These are phyloP conservation scores for Callospermophilus lateralis DNA, from an alignment of 2,113 vertebrate genomes.

Conservation along the genomic window DNA sequence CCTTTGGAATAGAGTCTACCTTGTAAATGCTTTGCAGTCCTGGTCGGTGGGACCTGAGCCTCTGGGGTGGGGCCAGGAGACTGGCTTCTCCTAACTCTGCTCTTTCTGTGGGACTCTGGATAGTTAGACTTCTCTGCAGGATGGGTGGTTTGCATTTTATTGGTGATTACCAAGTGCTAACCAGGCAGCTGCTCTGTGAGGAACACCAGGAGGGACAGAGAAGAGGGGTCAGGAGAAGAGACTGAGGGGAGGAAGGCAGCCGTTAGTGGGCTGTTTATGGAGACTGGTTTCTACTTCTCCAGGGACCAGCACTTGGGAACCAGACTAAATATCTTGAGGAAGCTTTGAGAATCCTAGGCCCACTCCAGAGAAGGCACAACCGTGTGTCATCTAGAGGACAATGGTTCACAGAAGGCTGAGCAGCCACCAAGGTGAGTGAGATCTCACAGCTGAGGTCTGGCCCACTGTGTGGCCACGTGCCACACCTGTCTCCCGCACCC, in stretches of 20 bases:
- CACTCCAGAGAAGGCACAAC: not conserved
- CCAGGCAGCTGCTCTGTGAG: too few species aligned
- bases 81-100: not conserved
- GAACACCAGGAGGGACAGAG: not conserved
- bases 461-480: too few species aligned
- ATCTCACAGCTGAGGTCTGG: slow-evolving; percentile 56
- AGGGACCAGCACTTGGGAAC: not conserved
- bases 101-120: not conserved
- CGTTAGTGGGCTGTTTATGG: not conserved
- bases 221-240: not conserved
- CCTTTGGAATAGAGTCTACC: not conserved
- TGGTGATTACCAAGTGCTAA: not conserved
- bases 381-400: not conserved
- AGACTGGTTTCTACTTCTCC: slow-evolving; percentile 25
- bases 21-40: not conserved
- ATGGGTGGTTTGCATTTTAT: not conserved
- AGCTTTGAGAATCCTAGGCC: not conserved
- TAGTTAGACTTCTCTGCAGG: not conserved
- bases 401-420: slow-evolving; percentile 32
- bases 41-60: not conserved
- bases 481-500: not conserved
- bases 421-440: not conserved
- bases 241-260: not conserved
- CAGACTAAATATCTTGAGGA: slow-evolving; percentile 39
- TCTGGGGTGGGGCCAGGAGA: not conserved